phyloP scores from a whole-genome alignment of 2,113 vertebrate genomes.

The Microcebus lehilahytsara region DNA sequence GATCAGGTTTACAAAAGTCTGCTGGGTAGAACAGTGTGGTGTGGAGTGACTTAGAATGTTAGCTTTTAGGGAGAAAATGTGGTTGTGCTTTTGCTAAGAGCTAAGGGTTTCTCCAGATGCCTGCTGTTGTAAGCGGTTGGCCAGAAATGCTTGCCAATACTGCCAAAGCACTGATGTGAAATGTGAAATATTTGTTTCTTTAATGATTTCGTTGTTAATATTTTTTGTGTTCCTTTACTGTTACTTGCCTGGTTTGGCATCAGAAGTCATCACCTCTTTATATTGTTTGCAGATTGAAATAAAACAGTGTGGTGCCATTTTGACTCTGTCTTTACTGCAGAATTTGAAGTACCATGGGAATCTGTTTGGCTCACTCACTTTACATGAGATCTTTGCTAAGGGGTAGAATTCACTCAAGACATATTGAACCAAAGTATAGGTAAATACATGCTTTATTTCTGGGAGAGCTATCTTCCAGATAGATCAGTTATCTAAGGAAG shows the following conservation, averaged over 20 bases:
- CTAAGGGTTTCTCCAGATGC: background rate
- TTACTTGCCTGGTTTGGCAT: slow-evolving; percentile 64
- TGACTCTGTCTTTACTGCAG: slow-evolving; percentile 39
- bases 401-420: background rate
- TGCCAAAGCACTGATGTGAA: slow-evolving; percentile 31
- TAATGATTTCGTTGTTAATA: background rate
- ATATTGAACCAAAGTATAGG: background rate
- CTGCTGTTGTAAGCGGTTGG: background rate
- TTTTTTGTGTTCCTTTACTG: background rate
- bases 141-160: background rate
- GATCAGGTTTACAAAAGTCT: background rate
- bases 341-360: background rate
- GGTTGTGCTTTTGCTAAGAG: background rate
- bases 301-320: slow-evolving; percentile 77
- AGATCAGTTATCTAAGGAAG: background rate
- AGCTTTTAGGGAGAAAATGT: background rate
- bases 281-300: slow-evolving; percentile 79
- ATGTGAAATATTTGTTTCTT: slow-evolving; percentile 30
- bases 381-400: background rate
- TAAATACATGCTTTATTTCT: background rate
- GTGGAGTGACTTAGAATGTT: background rate
- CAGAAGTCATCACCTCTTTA: slow-evolving; percentile 69
- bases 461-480: background rate
- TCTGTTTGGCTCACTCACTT: background rate
- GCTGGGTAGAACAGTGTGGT: background rate